Conservation (phyloP, 1,140 invertebrate species). For the Drosophila tristis region DNA sequence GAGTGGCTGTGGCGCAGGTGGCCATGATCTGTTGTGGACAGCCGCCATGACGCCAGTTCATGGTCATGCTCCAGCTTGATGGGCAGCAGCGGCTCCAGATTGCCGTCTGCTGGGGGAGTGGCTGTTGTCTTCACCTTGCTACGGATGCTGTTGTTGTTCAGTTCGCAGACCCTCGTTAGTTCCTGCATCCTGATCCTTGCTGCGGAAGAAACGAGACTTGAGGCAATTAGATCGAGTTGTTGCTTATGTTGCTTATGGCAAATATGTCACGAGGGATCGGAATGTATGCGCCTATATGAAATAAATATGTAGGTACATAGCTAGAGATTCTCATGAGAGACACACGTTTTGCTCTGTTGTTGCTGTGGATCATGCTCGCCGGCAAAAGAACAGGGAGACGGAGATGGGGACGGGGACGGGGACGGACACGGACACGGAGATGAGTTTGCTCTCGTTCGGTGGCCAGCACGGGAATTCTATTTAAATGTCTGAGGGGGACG, state of each 20-base stretch:
- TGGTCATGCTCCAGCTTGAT: conserved; percentile 67
- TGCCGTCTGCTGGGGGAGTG: conserved; percentile 9
- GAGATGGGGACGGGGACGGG: conserved; percentile 3
- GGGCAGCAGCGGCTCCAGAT: conserved; percentile 40
- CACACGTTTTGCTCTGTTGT: conserved; percentile 52
- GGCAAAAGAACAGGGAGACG: conserved; percentile 11
- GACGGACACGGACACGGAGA: background rate
- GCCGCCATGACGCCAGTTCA: conserved; percentile 66
- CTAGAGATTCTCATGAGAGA: background rate
- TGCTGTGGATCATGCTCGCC: conserved; percentile 37
- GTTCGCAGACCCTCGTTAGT: conserved; percentile 37
- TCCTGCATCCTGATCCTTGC: conserved; percentile 45
- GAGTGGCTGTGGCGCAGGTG: conserved; percentile 45
- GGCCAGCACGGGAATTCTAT: conserved; percentile 65
- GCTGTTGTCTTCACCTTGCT: conserved; percentile 20
- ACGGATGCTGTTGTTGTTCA: conserved; percentile 13
- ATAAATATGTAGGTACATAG: conserved; percentile 15
- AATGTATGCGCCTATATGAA: conserved; percentile 9
- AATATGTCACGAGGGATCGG: conserved; percentile 6
- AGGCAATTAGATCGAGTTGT: background rate
- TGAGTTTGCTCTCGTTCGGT: conserved; percentile 29
- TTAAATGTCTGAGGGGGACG: conserved; percentile 68
- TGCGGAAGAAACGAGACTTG: background rate
- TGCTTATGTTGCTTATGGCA: background rate
- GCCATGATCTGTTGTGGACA: conserved; percentile 33